A percentile compares a stretch with the other conserved stretches of the same genome.
phyloP scores from a whole-genome alignment of 2,797 vertebrate species.

The Anguilla anguilla region DNA sequence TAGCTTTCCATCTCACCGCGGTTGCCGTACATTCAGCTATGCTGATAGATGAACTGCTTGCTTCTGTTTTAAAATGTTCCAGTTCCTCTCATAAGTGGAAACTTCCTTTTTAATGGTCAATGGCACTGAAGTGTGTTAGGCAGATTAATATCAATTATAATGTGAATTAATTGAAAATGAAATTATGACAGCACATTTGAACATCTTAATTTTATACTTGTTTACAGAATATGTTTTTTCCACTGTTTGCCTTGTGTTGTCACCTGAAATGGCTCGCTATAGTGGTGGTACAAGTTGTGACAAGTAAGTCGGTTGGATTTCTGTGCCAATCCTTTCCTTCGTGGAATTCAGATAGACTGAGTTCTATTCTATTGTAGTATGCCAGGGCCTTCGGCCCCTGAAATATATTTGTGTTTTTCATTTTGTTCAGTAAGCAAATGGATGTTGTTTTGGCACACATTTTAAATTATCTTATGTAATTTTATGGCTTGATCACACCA shows the following conservation, averaged over 20 bases:
- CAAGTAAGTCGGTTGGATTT: background rate
- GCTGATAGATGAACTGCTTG: background rate
- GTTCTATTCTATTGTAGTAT: background rate
- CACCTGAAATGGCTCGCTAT: background rate
- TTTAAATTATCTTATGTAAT: slow-evolving; percentile 14
- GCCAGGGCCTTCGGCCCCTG: background rate
- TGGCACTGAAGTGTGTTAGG: background rate
- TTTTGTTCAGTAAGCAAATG: slow-evolving; percentile 1
- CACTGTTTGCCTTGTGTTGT: background rate
- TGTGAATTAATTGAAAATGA: background rate
- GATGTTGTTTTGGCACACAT: background rate
- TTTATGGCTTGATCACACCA: background rate
- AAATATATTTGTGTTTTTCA: background rate
- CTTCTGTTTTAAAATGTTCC: background rate
- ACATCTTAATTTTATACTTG: background rate
- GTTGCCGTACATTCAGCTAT: background rate
- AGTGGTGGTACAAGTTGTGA: background rate
- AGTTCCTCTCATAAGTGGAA: background rate
- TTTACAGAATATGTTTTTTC: background rate
- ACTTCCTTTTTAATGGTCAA: background rate
- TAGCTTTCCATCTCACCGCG: background rate
- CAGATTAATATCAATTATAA: background rate
- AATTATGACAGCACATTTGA: background rate
- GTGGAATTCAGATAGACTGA: background rate
- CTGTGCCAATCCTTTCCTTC: background rate